Base-by-base conservation (phyloP, 2,888 invertebrate genomes). In the Ormyrus labotus region DNA sequence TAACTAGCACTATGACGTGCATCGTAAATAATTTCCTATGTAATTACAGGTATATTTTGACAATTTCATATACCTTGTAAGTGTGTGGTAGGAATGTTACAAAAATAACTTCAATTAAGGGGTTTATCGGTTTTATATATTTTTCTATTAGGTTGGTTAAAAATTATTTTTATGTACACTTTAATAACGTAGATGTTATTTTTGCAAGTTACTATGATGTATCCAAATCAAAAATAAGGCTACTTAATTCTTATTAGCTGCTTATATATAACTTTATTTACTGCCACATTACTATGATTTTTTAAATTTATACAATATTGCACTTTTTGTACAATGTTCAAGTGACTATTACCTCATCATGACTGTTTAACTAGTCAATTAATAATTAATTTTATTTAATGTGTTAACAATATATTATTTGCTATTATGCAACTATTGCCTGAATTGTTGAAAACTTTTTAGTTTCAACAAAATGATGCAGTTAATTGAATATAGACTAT, bases 281-380 rank as follows among this genome's bases (percentile, higher is more conserved):
- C 77, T 69, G 74, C 63, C 72, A 77, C 57, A 71, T 48, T 51
- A 58, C 60, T 74, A 68, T 68, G 58, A 60, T 64, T 81, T 81
- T 81, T 82, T 72, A 10, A 73, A 74, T 70, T 48, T 80, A 9
- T 55, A 68, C 45, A 57, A 57, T 53, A 34, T 19, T 51, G 57
- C 55, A 55, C 53, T 73, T 61, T 78, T 78, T 10, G 55, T 67
- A 77, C 34, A 64, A 73, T 19, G 45, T 72, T 80, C 19, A 71
- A 73, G 7, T 58, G 50, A 69, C 51, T 48, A 61, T 77, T 76
- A 80, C 72, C 64, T 63, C 64, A 73, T 74, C 57, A 77, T 80
- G 77, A 77, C 82, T 80, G 70, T 71, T 74, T 65, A 57, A 77
- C 80, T 82, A 82, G 82, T 82, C 82, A 82, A 82, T 82, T 69